phyloP scores from a whole-genome alignment of 2,888 invertebrate genomes.

The Synergus laeviventris region DNA sequence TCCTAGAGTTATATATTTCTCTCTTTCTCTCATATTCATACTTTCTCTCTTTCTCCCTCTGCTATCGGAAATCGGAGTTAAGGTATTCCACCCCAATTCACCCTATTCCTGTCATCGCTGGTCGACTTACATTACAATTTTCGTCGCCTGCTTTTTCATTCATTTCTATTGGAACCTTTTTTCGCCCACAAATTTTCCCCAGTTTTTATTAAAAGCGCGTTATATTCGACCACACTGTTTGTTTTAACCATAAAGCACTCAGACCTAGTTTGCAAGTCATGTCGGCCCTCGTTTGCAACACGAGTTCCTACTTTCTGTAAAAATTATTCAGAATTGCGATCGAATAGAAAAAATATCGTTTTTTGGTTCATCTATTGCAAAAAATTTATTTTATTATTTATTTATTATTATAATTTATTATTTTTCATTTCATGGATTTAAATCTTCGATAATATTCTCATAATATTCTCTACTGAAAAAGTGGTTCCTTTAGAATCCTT shows the following conservation, averaged over 20 bases:
- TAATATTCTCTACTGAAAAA: too few relatives aligned
- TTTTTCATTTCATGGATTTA: too few relatives aligned
- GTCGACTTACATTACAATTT: slow-evolving; percentile 24
- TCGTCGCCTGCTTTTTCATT: slow-evolving; percentile 13
- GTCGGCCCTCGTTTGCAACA: not conserved
- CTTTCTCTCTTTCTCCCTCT: slow-evolving; percentile 1
- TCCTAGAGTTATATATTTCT: slow-evolving; percentile 48
- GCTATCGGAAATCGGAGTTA: slow-evolving; percentile 22
- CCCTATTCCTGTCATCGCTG: slow-evolving; percentile 28
- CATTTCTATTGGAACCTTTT: slow-evolving; percentile 14
- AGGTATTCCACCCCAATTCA: slow-evolving; percentile 30
- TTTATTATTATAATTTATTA: too few relatives aligned
- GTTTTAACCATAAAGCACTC: not conserved
- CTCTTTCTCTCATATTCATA: slow-evolving; percentile 3
- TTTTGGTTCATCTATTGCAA: too few relatives aligned
- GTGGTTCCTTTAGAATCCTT: too few relatives aligned
- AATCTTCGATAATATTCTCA: too few relatives aligned
- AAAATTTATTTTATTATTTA: too few relatives aligned
- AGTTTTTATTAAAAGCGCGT: slow-evolving; percentile 20
- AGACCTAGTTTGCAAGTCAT: slow-evolving; percentile 3
- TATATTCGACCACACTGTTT: not conserved
- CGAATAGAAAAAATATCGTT: not conserved
- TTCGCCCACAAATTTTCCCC: slow-evolving; percentile 7
- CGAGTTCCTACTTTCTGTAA: not conserved
- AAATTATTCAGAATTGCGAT: not conserved